phyloP scores from a whole-genome alignment of 2,113 vertebrate species.

The Mesitornis unicolor region DNA sequence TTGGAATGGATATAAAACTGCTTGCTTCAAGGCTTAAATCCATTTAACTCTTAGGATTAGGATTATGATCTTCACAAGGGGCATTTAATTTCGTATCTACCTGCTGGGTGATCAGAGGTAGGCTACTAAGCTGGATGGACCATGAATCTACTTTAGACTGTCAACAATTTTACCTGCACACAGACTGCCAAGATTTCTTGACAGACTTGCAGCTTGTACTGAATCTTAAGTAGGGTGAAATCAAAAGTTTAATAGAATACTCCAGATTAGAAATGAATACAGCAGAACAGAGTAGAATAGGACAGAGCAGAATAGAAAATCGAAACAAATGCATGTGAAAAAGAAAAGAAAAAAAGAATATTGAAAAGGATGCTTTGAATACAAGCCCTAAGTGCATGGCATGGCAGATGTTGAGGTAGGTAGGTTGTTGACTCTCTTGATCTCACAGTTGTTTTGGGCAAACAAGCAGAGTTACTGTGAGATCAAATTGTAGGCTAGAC shows the following conservation, averaged over 20 bases:
- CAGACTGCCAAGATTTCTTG: neutral
- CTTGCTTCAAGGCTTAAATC: neutral
- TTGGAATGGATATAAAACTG: neutral
- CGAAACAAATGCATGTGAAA: neutral
- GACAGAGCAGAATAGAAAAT: neutral
- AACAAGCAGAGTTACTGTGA: neutral
- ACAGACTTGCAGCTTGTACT: neutral
- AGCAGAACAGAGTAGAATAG: neutral
- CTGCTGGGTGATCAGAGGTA: neutral
- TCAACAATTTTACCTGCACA: neutral
- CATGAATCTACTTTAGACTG: neutral
- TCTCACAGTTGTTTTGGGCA: neutral
- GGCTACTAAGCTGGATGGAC: neutral
- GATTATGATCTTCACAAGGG: conserved; percentile 20
- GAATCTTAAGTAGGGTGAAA: neutral
- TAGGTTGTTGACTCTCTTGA: neutral
- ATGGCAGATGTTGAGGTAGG: neutral
- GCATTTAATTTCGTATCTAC: neutral
- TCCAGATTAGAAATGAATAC: neutral
- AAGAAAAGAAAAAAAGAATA: neutral
- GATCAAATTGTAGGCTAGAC: neutral
- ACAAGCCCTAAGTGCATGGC: neutral
- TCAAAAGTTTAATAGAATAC: neutral
- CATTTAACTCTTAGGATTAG: conserved; percentile 26
- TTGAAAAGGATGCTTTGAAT: neutral